Evolutionary conservation across 2,113 vertebrate genomes (phyloP).

Genomic region (Antennarius striatus): DNA sequence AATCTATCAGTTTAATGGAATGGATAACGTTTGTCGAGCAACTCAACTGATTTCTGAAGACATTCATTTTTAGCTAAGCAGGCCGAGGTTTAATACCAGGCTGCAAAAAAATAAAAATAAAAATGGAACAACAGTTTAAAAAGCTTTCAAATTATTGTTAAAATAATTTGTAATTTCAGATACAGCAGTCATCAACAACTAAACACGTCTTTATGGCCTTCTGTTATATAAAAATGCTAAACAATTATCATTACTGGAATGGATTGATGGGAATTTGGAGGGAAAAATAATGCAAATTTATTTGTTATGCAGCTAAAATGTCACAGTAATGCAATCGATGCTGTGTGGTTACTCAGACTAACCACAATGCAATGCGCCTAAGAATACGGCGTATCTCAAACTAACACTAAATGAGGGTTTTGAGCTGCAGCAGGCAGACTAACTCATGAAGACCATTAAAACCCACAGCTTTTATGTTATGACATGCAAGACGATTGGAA

Average conservation of each 20-base stretch:
- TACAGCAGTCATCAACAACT: too few relatives aligned
- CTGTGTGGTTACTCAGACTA: conserved; percentile 3
- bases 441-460: conserved; percentile 13
- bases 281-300: neutral
- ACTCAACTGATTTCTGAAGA: conserved; percentile 30
- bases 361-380: conserved; percentile 36
- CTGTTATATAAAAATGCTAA: too few relatives aligned
- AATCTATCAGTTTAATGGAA: conserved; percentile 51
- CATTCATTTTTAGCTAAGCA: conserved; percentile 35
- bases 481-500: neutral
- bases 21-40: conserved; percentile 34
- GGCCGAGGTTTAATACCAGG: conserved; percentile 34
- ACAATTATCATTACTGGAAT: too few relatives aligned
- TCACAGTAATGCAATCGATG: conserved; percentile 16
- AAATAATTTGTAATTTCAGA: conserved; percentile 18
- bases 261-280: too few relatives aligned
- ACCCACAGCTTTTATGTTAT: neutral
- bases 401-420: conserved; percentile 33
- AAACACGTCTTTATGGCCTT: too few relatives aligned
- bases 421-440: conserved; percentile 17
- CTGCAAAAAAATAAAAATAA: neutral
- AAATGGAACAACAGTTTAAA: conserved; percentile 15
- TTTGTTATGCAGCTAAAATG: conserved; percentile 14
- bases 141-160: conserved; percentile 20
- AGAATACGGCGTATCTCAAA: conserved; percentile 22